Base-by-base conservation (phyloP, 35 echinoderm and acorn worm species). In the Lytechinus pictus region DNA sequence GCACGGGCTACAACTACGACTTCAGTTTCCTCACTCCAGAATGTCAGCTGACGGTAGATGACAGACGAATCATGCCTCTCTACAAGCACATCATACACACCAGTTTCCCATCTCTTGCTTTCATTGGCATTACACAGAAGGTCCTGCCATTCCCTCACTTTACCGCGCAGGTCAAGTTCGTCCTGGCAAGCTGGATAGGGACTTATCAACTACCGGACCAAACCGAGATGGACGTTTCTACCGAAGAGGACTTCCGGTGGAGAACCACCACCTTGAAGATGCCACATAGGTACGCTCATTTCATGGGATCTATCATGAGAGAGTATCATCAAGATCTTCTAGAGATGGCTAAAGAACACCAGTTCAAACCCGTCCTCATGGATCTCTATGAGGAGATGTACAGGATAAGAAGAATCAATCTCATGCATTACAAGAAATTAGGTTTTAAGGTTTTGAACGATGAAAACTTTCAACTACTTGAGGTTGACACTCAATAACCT, bases 11-110 rank as follows among this genome's bases (percentile, higher is more conserved):
- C 79, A 72, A 97, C 6, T 99, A 93, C 61, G 79, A 79, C 27
- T 97, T 97, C 57, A 95, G 96, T 16, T 99, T 99, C 91, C 87
- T 99, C 54, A 89, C 71, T 4, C 71, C 96, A 28, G 96, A 99
- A 52, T 97, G 98, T 52, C 57, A 95, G 27, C 53, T 97, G 5
- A 87, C 27, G 13, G 95, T 97, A 5, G 58, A 94, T 13, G 95
- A 97, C 72, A 86, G 13, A 9, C 92, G 94, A 1, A 88, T 99
- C 54, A 87, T 96, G 21, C 95, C 97, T 28, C 92, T 99, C 6
- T 97, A 99, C 58, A 96, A 97, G 86, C 98, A 99, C 53, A n/a
- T 99, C 6, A 60, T 99, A 10, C 96, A 99, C 91, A 96, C 95
- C 24, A 52, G 54, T 1, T 97, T 86, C 91, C 96, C 98, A 24